Evolutionary conservation across 1,140 invertebrate species (phyloP).

Genomic region (Drosophila baimaii): DNA sequence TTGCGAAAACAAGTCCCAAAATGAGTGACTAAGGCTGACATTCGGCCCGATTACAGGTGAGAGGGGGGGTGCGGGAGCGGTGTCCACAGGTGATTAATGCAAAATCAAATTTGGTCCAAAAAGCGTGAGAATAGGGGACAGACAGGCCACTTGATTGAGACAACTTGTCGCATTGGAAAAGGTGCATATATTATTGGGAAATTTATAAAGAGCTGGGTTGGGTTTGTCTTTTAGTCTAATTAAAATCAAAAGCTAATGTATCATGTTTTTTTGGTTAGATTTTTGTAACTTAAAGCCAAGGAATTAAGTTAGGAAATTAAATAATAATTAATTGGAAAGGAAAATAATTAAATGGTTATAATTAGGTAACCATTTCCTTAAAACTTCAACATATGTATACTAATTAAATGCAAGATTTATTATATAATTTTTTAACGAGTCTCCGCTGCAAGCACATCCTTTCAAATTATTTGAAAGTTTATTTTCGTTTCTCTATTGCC

Average conservation of each 20-base stretch:
- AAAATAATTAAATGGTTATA: background rate
- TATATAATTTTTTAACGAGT: background rate
- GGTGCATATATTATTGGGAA: constrained; percentile 12
- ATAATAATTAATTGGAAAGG: background rate
- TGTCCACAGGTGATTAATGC: constrained; percentile 58
- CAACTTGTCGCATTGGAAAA: constrained; percentile 29
- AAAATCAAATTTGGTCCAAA: constrained; percentile 65
- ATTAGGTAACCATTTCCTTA: background rate
- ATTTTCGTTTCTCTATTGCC: background rate
- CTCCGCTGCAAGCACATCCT: background rate
- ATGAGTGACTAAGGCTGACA: constrained; percentile 79
- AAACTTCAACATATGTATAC: background rate
- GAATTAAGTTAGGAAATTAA: background rate
- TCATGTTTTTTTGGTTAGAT: background rate
- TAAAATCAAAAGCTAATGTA: background rate
- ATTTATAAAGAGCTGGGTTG: background rate
- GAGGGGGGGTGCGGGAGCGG: background rate
- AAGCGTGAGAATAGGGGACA: constrained; percentile 69
- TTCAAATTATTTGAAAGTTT: constrained; percentile 7
- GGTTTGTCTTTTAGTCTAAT: background rate
- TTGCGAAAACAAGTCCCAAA: constrained; percentile 71
- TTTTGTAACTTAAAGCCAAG: background rate
- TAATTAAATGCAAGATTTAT: background rate
- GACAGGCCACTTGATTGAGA: constrained; percentile 46
- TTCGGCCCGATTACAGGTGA: constrained; percentile 17